Evolutionary conservation across 2,888 invertebrate species (phyloP), one percentile per base, ranked within the genome.

Genomic region (Suillia variegata): DNA sequence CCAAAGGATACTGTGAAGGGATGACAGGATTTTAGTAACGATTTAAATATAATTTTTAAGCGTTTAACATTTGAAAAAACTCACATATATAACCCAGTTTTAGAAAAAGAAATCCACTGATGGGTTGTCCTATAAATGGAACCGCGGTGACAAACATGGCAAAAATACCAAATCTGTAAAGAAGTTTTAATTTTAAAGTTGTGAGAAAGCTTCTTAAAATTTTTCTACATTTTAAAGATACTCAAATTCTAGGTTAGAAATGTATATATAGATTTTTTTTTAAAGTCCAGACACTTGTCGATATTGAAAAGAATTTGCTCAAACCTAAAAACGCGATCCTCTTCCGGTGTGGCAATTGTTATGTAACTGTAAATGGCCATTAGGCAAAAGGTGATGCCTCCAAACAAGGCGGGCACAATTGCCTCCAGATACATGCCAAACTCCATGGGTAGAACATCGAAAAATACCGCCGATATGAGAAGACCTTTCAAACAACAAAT

Each of bases 311-410:
- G 12, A 6, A 21, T n/a, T n/a, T n/a, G n/a, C n/a, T n/a, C n/a
- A n/a, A n/a, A 76, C 66, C 82, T 72, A 54, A 82, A 81, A 2
- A 80, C 69, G 31, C 82, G 73, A 69, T 82, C 81, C 50, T 80
- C 67, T 58, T 82, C 82, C 1, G 78, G 78, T 10, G 81, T 82
- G 5, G 80, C 73, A 47, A 76, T 76, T 1, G 81, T 82, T 22
- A 82, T 78, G 50, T 82, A 82, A 66, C 81, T 82, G 50, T 80
- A 82, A 5, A 81, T 71, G 5, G 80, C 82, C 81, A 82, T 82
- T 13, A 82, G 59, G 54, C 80, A 78, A 55, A 82, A 74, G 22
- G 81, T 82, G 5, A 74, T 55, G 10, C 82, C 82, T 3, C 82
- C 82, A 56, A 79, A 78, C 33, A 82, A 62, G 0, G 81, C 74